A percentile compares a stretch with the other conserved stretches of the same genome.
Evolutionary conservation across 2,113 vertebrate species (phyloP).

Genomic region (Chloropsis hardwickii): DNA sequence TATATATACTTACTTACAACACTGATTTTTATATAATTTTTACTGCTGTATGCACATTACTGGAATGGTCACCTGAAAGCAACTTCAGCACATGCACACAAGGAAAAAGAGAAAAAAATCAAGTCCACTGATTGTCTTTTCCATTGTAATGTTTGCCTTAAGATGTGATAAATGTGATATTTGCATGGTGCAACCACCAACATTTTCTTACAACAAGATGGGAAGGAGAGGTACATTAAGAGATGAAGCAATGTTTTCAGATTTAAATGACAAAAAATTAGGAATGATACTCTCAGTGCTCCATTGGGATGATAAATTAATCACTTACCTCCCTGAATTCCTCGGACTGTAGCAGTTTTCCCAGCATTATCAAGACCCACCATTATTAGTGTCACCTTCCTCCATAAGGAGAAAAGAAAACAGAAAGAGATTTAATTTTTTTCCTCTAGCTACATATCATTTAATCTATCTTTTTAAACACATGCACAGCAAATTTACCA

Average conservation of each 20-base stretch:
- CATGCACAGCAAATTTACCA: not conserved
- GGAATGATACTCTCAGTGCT: not conserved
- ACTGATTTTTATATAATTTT: not conserved
- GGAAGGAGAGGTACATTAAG: not conserved
- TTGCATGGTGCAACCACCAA: not conserved
- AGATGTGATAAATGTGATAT: not conserved
- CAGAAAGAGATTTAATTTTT: not conserved
- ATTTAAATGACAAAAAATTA: not conserved
- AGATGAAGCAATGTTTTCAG: not conserved
- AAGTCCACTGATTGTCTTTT: not conserved
- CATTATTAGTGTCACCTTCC: conserved; percentile 96
- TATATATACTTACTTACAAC: not conserved
- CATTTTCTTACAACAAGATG: not conserved
- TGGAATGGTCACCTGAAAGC: not conserved
- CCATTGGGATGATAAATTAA: not conserved
- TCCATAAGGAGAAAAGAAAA: conserved; percentile 63
- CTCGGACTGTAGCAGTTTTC: conserved; percentile 89
- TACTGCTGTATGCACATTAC: not conserved
- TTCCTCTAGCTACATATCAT: not conserved
- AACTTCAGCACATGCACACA: not conserved
- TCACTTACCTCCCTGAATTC: conserved; percentile 91
- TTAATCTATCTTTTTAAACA: not conserved
- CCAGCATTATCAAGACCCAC: conserved; percentile 96
- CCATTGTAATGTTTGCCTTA: not conserved
- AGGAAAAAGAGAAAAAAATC: not conserved